A percentile compares a stretch with the other conserved stretches of the same genome.
Evolutionary conservation across 2,888 invertebrate species (phyloP).

Genomic region (Dryocosmus kuriphilus): DNA sequence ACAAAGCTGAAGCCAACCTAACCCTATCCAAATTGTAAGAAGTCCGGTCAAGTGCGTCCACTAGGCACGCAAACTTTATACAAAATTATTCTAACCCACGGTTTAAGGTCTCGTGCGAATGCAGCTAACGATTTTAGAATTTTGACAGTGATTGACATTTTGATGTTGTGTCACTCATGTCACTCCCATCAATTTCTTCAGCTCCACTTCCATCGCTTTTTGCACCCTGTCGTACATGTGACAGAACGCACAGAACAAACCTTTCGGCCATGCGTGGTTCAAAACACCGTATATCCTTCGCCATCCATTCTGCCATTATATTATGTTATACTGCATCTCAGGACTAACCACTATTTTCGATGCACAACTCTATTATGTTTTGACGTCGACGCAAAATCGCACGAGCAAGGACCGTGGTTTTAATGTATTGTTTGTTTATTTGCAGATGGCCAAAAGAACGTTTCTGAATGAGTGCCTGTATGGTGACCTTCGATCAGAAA

Average conservation of each 20-base stretch:
- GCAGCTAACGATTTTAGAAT: constrained; percentile 17
- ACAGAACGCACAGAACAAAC: background rate
- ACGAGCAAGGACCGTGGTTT: background rate
- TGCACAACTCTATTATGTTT: constrained; percentile 29
- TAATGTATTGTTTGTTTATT: constrained; percentile 32
- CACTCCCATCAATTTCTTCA: constrained; percentile 7
- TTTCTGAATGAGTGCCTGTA: background rate
- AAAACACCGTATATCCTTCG: constrained; percentile 27
- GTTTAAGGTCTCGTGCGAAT: constrained; percentile 20
- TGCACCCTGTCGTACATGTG: background rate
- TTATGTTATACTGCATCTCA: background rate
- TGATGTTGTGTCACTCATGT: constrained; percentile 2
- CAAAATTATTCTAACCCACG: constrained; percentile 52
- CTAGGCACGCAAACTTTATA: constrained; percentile 56
- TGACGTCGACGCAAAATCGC: constrained; percentile 5
- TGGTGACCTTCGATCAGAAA: background rate
- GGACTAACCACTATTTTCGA: constrained; percentile 31
- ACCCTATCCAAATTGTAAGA: constrained; percentile 42
- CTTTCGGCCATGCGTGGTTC: constrained; percentile 3
- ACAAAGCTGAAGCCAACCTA: background rate
- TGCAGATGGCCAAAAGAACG: constrained; percentile 9
- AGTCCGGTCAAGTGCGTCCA: constrained; percentile 52
- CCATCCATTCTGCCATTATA: constrained; percentile 30
- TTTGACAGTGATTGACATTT: constrained; percentile 37
- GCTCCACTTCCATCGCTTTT: background rate